phyloP scores from a whole-genome alignment of 2,888 invertebrate genomes.

The Sphaerophoria rueppellii region DNA sequence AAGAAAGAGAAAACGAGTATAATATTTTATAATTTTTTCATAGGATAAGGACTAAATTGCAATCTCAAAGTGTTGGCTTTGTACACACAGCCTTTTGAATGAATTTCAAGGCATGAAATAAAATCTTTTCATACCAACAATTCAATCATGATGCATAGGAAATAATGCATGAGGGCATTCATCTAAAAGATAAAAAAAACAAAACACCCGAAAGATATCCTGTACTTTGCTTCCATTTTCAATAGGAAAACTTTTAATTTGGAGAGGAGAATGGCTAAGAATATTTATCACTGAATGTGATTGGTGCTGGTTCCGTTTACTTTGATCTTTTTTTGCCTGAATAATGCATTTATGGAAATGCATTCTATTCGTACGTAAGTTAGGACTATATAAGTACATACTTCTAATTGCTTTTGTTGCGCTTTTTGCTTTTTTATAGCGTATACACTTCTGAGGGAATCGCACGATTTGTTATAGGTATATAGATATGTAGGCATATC shows the following conservation, averaged over 20 bases:
- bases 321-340: conserved; percentile 55
- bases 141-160: conserved; percentile 39
- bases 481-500: no score
- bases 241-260: conserved; percentile 27
- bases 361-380: conserved; percentile 23
- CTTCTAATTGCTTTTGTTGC: conserved; percentile 40
- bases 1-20: conserved; percentile 40
- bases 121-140: conserved; percentile 31
- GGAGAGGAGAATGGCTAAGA: conserved; percentile 59
- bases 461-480: no score
- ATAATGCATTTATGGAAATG: conserved; percentile 50
- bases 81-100: conserved; percentile 59
- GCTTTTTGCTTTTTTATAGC: conserved; percentile 13
- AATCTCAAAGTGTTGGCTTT: conserved; percentile 53
- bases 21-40: conserved; percentile 71
- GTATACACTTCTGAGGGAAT: neutral
- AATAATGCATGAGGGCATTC: conserved; percentile 60
- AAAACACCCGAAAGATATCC: conserved; percentile 43
- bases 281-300: conserved; percentile 61
- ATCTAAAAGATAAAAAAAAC: conserved; percentile 52
- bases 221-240: conserved; percentile 12
- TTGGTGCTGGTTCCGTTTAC: conserved; percentile 39
- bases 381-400: conserved; percentile 11
- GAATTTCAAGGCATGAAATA: conserved; percentile 46
- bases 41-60: conserved; percentile 72